Percentiles rank a stretch among this genome's conserved stretches.
Evolutionary conservation across 2,113 vertebrate species (phyloP).

Genomic region (Rhinichthys klamathensis): DNA sequence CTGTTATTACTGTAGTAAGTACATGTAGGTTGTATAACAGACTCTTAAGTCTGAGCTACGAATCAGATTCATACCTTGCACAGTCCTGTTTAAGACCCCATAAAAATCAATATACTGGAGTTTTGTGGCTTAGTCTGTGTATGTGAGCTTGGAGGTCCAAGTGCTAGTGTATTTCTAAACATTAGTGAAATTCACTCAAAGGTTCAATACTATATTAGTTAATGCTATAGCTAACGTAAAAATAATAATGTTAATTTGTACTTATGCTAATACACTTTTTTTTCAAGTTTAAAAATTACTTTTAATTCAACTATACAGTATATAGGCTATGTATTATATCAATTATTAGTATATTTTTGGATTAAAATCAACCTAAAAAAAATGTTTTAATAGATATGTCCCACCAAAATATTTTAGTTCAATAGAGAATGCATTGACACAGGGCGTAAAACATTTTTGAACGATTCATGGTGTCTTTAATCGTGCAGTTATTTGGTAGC

Average conservation of each 20-base stretch:
- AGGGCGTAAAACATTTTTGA: neutral
- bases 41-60: neutral
- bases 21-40: no score
- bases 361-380: neutral
- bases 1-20: no score
- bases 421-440: neutral
- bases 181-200: neutral
- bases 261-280: no score
- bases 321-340: no score
- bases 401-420: neutral
- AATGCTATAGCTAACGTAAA: no score
- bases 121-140: no score
- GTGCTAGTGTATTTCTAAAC: neutral
- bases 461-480: neutral
- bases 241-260: no score
- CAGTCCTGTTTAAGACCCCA: neutral
- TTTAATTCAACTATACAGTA: no score
- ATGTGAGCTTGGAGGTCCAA: neutral
- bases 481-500: neutral
- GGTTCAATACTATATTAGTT: neutral
- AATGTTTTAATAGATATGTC: neutral
- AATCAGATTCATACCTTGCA: neutral
- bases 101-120: no score
- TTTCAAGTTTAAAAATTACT: no score
- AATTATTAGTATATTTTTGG: neutral